phyloP scores from a whole-genome alignment of 1,140 invertebrate genomes.

The Drosophila azteca region DNA sequence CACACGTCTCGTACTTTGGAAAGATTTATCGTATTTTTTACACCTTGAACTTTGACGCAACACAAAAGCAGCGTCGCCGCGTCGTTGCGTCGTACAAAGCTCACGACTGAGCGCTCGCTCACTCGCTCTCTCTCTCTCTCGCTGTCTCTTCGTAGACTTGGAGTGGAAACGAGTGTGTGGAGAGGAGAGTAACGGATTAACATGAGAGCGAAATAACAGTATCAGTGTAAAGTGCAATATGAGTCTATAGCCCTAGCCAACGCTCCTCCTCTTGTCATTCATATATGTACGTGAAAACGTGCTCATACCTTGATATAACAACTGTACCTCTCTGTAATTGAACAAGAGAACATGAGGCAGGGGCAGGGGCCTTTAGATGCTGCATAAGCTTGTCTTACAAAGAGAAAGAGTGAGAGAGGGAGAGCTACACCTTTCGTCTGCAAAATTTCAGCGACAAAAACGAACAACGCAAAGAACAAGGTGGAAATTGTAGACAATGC shows the following conservation, averaged over 20 bases:
- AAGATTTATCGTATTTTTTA: slow-evolving; percentile 54
- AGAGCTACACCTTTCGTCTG: slow-evolving; percentile 21
- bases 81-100: too few relatives aligned
- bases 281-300: slow-evolving; percentile 46
- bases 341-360: slow-evolving; percentile 9
- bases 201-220: too few relatives aligned
- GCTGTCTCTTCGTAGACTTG: too few relatives aligned
- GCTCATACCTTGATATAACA: slow-evolving; percentile 19
- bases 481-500: slow-evolving; percentile 6
- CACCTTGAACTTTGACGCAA: slow-evolving; percentile 78
- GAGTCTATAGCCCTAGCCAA: slow-evolving; percentile 25
- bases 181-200: too few relatives aligned
- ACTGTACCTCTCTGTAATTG: slow-evolving; percentile 11
- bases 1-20: slow-evolving; percentile 35
- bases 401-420: not conserved
- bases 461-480: slow-evolving; percentile 27
- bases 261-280: slow-evolving; percentile 37
- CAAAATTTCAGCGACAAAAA: slow-evolving; percentile 20
- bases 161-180: too few relatives aligned
- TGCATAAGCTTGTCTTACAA: slow-evolving; percentile 41
- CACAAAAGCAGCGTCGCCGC: slow-evolving; percentile 12
- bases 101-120: too few relatives aligned
- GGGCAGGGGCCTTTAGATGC: slow-evolving; percentile 20
- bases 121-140: too few relatives aligned
- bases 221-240: slow-evolving; percentile 33